phyloP scores from a whole-genome alignment of 2,888 invertebrate genomes.

The Dioctria rufipes region DNA sequence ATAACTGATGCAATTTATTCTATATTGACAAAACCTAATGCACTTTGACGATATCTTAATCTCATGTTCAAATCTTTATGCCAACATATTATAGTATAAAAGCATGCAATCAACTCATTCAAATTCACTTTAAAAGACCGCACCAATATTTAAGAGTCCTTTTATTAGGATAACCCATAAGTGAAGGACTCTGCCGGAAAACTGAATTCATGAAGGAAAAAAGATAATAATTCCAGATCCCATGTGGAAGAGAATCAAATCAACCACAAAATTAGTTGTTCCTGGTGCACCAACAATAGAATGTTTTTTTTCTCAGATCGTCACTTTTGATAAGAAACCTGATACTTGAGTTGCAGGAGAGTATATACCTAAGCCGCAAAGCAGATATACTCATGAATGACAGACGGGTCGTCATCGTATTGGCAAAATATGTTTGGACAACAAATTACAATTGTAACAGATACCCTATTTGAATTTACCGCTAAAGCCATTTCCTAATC shows the following conservation, averaged over 20 bases:
- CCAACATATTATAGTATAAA: background rate
- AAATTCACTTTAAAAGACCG: slow-evolving; percentile 21
- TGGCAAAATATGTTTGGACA: slow-evolving; percentile 59
- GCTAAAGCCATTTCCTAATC: slow-evolving; percentile 58
- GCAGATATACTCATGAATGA: slow-evolving; percentile 12
- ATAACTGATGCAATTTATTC: too few relatives aligned
- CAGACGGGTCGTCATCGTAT: slow-evolving; percentile 20
- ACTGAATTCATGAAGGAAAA: background rate
- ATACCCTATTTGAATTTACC: slow-evolving; percentile 56
- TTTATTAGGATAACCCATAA: slow-evolving; percentile 15
- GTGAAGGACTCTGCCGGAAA: slow-evolving; percentile 25
- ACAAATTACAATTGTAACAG: slow-evolving; percentile 60
- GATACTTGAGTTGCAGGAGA: slow-evolving; percentile 63
- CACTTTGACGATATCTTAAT: slow-evolving; percentile 10
- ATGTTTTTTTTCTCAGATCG: slow-evolving; percentile 61
- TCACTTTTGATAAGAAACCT: slow-evolving; percentile 65
- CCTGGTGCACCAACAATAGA: slow-evolving; percentile 27
- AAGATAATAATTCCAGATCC: slow-evolving; percentile 22
- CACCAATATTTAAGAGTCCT: slow-evolving; percentile 20
- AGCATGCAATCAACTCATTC: slow-evolving; percentile 46
- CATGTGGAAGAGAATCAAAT: slow-evolving; percentile 54
- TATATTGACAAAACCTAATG: too few relatives aligned
- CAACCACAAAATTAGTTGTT: slow-evolving; percentile 59
- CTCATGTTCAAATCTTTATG: slow-evolving; percentile 16
- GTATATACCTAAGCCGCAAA: slow-evolving; percentile 11